Evolutionary conservation across 1,140 invertebrate genomes (phyloP), one percentile per base, ranked within the genome.

Genomic region (Anthonomus grandis): DNA sequence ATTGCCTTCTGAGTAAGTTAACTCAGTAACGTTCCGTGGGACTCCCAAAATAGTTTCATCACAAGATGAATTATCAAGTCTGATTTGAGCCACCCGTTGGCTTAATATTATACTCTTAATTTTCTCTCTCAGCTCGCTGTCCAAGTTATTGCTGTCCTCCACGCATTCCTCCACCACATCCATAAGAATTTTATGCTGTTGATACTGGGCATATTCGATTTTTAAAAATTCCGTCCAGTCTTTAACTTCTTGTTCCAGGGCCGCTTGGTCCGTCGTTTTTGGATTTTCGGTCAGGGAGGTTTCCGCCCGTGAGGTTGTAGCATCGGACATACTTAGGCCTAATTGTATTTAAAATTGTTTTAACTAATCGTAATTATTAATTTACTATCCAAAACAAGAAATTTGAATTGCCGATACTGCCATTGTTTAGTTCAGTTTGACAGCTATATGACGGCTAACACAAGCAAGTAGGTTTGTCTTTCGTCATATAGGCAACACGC

Each of bases 181-280:
- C 18, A 57, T 53, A 25, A 64, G 36, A 21, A 66, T 60, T 54
- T 64, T 58, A n/a, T 59, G 51, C 46, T 63, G 18, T n/a, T 37
- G 46, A 22, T 63, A 64, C 39, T 59, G 64, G 9, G 45, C 37
- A 12, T 44, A 13, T 42, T 62, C 44, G 3, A 58, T 34, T 54
- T 64, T 52, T 6, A 64, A 22, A 39, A 61, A 57, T 39, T 59
- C 50, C 13, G 19, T 46, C 10, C 41, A 27, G 38, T 65, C 50
- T 19, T 59, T 59, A 15, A 65, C 24, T 39, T 63, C 61, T 44
- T 65, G 63, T 27, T 55, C 37, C 46, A 50, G 42, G n/a, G n/a
- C n/a, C n/a, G n/a, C n/a, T n/a, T n/a, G n/a, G n/a, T n/a, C n/a
- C n/a, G n/a, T n/a, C n/a, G n/a, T n/a, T n/a, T n/a, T n/a, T n/a